Base-by-base conservation (phyloP, 2,797 vertebrate species). In the Phataginus tricuspis region DNA sequence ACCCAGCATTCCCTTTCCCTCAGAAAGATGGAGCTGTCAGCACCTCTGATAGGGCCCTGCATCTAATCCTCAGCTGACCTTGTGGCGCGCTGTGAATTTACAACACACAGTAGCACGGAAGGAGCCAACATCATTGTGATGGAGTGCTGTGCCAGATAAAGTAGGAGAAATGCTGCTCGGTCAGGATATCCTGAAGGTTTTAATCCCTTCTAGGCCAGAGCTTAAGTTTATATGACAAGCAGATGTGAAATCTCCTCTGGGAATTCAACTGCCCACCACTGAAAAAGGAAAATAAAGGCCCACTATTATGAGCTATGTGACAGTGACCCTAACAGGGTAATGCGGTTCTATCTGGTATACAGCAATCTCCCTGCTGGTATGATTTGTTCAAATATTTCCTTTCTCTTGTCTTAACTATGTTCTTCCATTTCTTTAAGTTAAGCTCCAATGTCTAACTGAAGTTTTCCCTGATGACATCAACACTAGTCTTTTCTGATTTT, bases 201-300 rank as follows among this genome's bases (percentile, higher is more conserved):
- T 90, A 91, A 93, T 96, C 63, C 68, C 87, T 5, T 0, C 86
- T 85, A 39, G 75, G 74, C 64, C 14, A 4, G 66, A 87, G 71
- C 69, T 68, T 37, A 90, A 74, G 94, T 94, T 94, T 89, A 59
- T 88, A 69, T 61, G 45, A 93, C 89, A 96, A 94, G 45, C 45
- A 79, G 80, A 95, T 90, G 77, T 82, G 55, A 93, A 91, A 84
- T 75, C 51, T 79, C 39, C 39, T 42, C 39, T 72, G 66, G 34
- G 45, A 74, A 90, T 74, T 90, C 27, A 90, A 63, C 71, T 86
- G n/a, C 55, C 39, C 71, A 1, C 5, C 53, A 59, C 23, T 25
- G 18, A 71, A 71, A n/a, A 59, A 55, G 10, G 18, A 75, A 94
- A 95, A 71, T n/a, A 57, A 89, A 94, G 53, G 18, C 14, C 11